Base-by-base conservation (phyloP, 2,888 invertebrate species). In the Sesia bembeciformis region DNA sequence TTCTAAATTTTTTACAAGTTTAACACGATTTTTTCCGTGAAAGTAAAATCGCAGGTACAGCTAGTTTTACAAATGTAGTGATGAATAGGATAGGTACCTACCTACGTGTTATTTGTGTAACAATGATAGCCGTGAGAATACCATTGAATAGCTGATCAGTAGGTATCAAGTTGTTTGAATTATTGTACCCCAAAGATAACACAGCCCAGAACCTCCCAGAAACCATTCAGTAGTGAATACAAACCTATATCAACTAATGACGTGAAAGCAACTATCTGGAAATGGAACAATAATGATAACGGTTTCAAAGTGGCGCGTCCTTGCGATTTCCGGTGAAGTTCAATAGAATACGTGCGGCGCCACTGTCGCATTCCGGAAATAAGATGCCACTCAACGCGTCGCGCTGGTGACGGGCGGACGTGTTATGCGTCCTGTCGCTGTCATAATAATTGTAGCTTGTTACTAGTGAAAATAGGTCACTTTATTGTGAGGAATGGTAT, bases 301-400 rank as follows among this genome's bases (percentile, higher is more conserved):
- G 39, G 50, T 39, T 50, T 50, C 39, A 66, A 73, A 72, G 65
- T 73, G 63, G 68, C 64, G 61, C 68, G 64, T 61, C 58, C 58
- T 64, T 62, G 63, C 63, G 62, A 74, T 71, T 74, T 78, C 73
- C 76, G 65, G 64, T 61, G 59, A 62, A 58, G 58, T 63, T 72
- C 70, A 67, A 70, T 71, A 68, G 62, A 67, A 68, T 66, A 63
- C 40, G 52, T 6, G 63, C 59, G 65, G 68, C 66, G 67, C 65
- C 66, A 65, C 64, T 67, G 72, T 71, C 64, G 68, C 51, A 40
- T 54, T 60, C 65, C 76, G 84, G 84, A 84, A 84, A 84, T 84
- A 82, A 82, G 76, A 74, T 74, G 84, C 79, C 84, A 81, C 74
- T 84, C 83, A 83, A 67, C 65, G 66, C 64, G 61, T 63, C 62